Evolutionary conservation across 2,888 invertebrate species (phyloP).

Genomic region (Orthosia incerta): DNA sequence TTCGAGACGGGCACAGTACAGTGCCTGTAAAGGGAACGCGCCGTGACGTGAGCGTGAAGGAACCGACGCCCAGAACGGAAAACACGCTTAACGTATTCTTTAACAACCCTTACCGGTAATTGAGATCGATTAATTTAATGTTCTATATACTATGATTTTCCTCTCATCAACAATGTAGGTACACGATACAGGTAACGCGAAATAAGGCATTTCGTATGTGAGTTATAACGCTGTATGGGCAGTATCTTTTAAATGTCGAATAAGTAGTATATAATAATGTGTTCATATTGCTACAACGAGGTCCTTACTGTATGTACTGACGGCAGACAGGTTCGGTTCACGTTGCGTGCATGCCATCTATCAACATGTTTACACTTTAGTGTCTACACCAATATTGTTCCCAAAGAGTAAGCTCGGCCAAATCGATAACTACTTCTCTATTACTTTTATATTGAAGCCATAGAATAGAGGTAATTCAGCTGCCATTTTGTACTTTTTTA

Average conservation of each 20-base stretch:
- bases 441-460: slow-evolving; percentile 73
- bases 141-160: slow-evolving; percentile 86
- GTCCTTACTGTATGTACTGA: slow-evolving; percentile 58
- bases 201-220: slow-evolving; percentile 88
- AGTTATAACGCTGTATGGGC: slow-evolving; percentile 73
- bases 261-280: slow-evolving; percentile 57
- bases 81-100: slow-evolving; percentile 80
- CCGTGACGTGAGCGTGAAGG: slow-evolving; percentile 51
- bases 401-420: slow-evolving; percentile 89
- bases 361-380: slow-evolving; percentile 72
- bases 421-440: slow-evolving; percentile 72
- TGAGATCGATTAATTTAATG: slow-evolving; percentile 89
- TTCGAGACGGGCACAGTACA: slow-evolving; percentile 80
- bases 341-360: slow-evolving; percentile 80
- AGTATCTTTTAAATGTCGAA: slow-evolving; percentile 68
- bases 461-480: slow-evolving; percentile 79
- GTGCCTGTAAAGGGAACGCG: slow-evolving; percentile 58
- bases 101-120: slow-evolving; percentile 87
- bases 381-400: slow-evolving; percentile 87
- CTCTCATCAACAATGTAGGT: slow-evolving; percentile 86
- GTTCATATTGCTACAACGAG: slow-evolving; percentile 63
- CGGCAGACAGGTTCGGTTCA: slow-evolving; percentile 72
- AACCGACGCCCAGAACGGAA: slow-evolving; percentile 74
- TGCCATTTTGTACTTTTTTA: slow-evolving; percentile 85
- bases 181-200: slow-evolving; percentile 88